phyloP scores from a whole-genome alignment of 2,797 vertebrate genomes.

The Neosalanx taihuensis region DNA sequence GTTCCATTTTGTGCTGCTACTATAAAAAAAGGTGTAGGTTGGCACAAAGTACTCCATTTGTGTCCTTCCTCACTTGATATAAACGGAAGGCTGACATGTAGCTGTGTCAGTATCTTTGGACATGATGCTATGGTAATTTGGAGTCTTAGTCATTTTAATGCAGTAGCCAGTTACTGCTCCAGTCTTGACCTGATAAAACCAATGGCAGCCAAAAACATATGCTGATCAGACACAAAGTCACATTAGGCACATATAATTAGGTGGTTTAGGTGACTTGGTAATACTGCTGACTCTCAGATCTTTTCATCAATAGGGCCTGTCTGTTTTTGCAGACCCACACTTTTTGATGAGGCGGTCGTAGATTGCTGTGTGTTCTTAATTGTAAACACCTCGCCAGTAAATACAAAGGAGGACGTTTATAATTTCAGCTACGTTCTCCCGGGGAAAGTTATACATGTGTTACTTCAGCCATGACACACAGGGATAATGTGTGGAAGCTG shows the following conservation, averaged over 20 bases:
- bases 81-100: not conserved
- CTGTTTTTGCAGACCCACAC: not conserved
- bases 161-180: not conserved
- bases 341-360: not conserved
- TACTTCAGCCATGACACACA: not conserved
- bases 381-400: not conserved
- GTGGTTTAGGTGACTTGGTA: constrained; percentile 12
- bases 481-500: not conserved
- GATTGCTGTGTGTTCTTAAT: constrained; percentile 1
- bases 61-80: not conserved
- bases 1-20: no score
- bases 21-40: no score
- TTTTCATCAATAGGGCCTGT: not conserved
- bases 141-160: not conserved
- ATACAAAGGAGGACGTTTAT: not conserved
- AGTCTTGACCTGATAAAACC: not conserved
- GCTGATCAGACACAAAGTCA: constrained; percentile 14
- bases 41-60: not conserved
- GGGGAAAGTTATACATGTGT: not conserved
- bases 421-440: not conserved
- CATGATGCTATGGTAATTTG: no score
- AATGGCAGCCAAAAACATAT: not conserved
- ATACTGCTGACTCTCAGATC: constrained; percentile 14
- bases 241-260: constrained; percentile 3
- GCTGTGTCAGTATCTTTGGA: not conserved